A percentile compares a stretch with the other conserved stretches of the same genome.
Conservation (phyloP, 2,113 vertebrate genomes). For the Lepisosteus osseus region DNA sequence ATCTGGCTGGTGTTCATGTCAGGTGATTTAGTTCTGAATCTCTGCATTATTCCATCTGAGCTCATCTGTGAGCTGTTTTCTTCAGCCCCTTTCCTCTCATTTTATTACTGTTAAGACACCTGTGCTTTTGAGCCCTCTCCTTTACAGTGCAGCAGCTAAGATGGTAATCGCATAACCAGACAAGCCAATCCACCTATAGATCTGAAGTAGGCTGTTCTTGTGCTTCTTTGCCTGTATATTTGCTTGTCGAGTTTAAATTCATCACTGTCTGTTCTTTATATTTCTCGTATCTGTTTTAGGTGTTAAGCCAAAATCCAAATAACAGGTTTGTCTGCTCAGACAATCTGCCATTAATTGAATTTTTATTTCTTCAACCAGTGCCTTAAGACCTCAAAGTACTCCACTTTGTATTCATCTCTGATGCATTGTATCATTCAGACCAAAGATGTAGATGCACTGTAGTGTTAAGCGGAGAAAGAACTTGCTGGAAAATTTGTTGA, state of each 20-base stretch:
- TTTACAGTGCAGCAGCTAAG: constrained; percentile 29
- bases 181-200: constrained; percentile 52
- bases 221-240: constrained; percentile 50
- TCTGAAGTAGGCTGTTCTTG: constrained; percentile 43
- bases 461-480: too few species aligned
- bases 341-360: constrained; percentile 59
- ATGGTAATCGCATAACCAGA: constrained; percentile 40
- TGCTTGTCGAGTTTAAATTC: constrained; percentile 59
- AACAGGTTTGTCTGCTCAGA: constrained; percentile 61
- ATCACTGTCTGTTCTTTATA: constrained; percentile 49
- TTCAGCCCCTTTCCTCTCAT: constrained; percentile 32
- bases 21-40: too few species aligned
- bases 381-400: neutral
- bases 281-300: constrained; percentile 60
- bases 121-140: constrained; percentile 23
- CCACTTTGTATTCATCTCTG: too few species aligned
- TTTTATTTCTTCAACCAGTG: constrained; percentile 28
- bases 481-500: too few species aligned
- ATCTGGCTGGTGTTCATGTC: too few species aligned
- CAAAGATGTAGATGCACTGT: too few species aligned
- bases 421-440: too few species aligned
- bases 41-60: too few species aligned
- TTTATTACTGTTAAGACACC: constrained; percentile 40
- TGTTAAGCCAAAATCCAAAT: constrained; percentile 48
- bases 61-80: too few species aligned